phyloP scores from a whole-genome alignment of 2,797 vertebrate species.

The Brachyalestes nurse region DNA sequence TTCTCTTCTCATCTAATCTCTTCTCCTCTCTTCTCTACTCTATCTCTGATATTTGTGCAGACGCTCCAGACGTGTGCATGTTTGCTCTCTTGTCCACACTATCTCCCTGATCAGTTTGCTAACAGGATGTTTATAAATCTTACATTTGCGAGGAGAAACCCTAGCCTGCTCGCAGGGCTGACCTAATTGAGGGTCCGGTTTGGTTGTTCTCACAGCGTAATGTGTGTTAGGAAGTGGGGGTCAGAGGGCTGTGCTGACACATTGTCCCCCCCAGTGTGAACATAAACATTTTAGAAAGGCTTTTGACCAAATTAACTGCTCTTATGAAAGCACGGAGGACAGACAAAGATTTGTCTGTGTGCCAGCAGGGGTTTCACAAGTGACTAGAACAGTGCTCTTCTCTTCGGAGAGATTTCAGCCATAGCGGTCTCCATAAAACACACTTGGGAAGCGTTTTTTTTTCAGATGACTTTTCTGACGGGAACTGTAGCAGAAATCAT shows the following conservation, averaged over 20 bases:
- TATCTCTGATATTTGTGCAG: conserved; percentile 26
- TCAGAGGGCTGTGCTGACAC: conserved; percentile 81
- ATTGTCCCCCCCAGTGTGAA: conserved; percentile 85
- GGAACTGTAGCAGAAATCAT: background rate
- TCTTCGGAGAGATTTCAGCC: conserved; percentile 6
- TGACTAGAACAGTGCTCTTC: conserved; percentile 19
- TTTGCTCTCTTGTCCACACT: conserved; percentile 60
- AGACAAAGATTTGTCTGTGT: conserved; percentile 57
- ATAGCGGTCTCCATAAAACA: background rate
- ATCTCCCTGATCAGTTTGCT: conserved; percentile 76
- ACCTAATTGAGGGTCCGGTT: conserved; percentile 82
- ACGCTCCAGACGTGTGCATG: conserved; percentile 45
- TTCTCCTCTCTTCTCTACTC: background rate
- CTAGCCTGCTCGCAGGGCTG: conserved; percentile 75
- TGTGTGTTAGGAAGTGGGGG: conserved; percentile 80
- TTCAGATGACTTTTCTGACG: background rate
- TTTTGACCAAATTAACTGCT: conserved; percentile 84
- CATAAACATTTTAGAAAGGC: conserved; percentile 85
- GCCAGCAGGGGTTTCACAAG: conserved; percentile 41
- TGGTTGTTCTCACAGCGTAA: conserved; percentile 82
- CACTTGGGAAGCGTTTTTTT: background rate
- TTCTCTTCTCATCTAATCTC: background rate
- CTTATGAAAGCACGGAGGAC: conserved; percentile 52
- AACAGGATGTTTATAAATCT: conserved; percentile 83
- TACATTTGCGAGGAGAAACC: conserved; percentile 78